These are phyloP conservation scores for Sarcophaga peregrina DNA, from an alignment of 1,140 invertebrate genomes.

Conservation along the genomic window DNA sequence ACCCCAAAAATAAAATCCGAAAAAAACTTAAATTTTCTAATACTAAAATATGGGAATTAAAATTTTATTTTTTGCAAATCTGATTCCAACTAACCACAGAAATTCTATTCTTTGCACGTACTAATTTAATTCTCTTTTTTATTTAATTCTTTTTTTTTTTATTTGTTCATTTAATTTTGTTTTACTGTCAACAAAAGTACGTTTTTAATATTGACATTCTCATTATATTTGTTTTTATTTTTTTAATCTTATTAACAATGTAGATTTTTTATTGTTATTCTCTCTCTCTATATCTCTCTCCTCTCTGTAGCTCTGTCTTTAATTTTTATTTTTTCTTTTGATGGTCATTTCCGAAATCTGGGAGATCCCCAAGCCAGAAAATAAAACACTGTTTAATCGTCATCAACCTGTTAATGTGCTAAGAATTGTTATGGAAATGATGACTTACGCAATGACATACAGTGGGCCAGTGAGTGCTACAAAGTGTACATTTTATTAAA, in stretches of 20 bases:
- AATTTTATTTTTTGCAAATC: too few species aligned
- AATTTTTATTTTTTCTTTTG: constrained; percentile 30
- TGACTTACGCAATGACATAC: background rate
- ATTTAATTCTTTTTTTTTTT: background rate
- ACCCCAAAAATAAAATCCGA: too few species aligned
- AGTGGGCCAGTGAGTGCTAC: background rate
- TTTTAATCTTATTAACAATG: background rate
- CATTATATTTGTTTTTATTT: constrained; percentile 20
- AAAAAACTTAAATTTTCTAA: too few species aligned
- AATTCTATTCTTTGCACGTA: too few species aligned
- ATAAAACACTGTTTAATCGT: background rate
- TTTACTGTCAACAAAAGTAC: background rate
- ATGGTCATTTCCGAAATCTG: constrained; percentile 36
- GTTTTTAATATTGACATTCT: constrained; percentile 4
- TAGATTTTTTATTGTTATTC: too few species aligned
- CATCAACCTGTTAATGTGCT: constrained; percentile 26
- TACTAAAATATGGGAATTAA: too few species aligned
- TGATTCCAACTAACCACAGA: too few species aligned
- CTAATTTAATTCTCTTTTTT: too few species aligned
- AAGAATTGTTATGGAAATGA: constrained; percentile 11
- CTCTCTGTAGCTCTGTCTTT: background rate
- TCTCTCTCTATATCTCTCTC: too few species aligned
- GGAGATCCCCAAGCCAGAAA: constrained; percentile 27
- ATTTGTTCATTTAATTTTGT: constrained; percentile 5
- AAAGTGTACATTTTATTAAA: background rate